Conservation (phyloP, 2,797 vertebrate species). For the Rhinella marina region DNA sequence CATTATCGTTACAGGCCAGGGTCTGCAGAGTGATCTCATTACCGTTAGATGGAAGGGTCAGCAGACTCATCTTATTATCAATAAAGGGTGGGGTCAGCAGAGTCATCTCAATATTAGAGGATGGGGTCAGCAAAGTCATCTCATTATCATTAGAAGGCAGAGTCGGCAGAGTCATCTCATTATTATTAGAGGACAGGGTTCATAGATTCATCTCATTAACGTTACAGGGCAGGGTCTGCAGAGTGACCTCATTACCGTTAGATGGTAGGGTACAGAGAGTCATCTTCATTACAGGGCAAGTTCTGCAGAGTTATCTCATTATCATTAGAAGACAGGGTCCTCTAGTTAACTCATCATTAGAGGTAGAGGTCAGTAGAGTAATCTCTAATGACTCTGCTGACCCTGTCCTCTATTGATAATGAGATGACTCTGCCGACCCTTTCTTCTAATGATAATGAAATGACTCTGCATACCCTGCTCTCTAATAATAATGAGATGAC, state of each 20-base stretch:
- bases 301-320: background rate
- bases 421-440: background rate
- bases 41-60: background rate
- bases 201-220: too few species aligned
- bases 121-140: background rate
- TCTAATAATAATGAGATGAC: too few species aligned
- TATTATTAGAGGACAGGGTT: background rate
- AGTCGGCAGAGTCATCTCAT: background rate
- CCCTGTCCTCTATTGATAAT: too few species aligned
- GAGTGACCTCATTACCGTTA: background rate
- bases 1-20: background rate
- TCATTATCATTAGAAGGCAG: background rate
- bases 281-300: background rate
- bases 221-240: background rate
- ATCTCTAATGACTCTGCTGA: too few species aligned
- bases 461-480: too few species aligned
- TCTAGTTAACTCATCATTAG: background rate
- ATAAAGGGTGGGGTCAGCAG: background rate
- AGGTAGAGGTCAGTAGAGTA: too few species aligned
- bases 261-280: background rate
- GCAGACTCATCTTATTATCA: background rate
- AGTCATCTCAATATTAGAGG: background rate
- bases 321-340: background rate
- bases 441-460: background rate
- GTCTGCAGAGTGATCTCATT: background rate